These are phyloP conservation scores for Tringa solitaria DNA, from an alignment of 2,113 vertebrate species.

Conservation along the genomic window DNA sequence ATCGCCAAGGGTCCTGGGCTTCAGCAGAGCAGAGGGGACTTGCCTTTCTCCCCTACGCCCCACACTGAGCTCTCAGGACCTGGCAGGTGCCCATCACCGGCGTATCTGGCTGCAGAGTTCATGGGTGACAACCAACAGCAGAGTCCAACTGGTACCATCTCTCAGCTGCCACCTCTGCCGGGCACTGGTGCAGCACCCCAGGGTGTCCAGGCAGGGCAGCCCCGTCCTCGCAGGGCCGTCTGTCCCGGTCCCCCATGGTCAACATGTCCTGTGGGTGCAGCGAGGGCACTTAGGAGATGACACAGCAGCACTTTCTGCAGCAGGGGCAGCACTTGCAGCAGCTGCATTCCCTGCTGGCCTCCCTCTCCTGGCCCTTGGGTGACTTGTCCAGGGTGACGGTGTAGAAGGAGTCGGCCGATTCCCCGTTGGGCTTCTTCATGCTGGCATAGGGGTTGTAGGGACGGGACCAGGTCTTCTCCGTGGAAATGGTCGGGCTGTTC, in stretches of 20 bases:
- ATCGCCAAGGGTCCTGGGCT: neutral
- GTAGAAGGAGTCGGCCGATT: constrained; percentile 10
- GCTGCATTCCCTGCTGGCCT: constrained; percentile 25
- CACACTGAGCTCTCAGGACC: neutral
- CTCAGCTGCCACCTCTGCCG: neutral
- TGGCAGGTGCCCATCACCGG: neutral
- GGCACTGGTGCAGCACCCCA: rapidly evolving
- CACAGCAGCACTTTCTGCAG: constrained; percentile 63
- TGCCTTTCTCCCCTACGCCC: neutral
- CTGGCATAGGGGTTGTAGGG: constrained; percentile 72
- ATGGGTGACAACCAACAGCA: rapidly evolving
- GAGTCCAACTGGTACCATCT: neutral
- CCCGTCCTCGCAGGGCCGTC: rapidly evolving
- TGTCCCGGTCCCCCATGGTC: neutral
- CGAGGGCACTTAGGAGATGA: constrained; percentile 51
- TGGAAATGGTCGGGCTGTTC: neutral
- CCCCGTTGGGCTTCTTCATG: constrained; percentile 32
- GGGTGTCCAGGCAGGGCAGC: neutral
- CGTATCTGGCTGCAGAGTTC: neutral
- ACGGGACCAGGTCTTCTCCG: constrained; percentile 23
- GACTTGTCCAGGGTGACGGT: constrained; percentile 52
- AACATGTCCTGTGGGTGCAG: rapidly evolving
- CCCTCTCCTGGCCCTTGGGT: neutral
- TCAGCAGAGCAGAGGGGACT: neutral
- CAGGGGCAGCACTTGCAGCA: constrained; percentile 62